Percentiles rank a stretch among this genome's conserved stretches.
Conservation (phyloP, 2,888 invertebrate species). For the Sesamia inferens region DNA sequence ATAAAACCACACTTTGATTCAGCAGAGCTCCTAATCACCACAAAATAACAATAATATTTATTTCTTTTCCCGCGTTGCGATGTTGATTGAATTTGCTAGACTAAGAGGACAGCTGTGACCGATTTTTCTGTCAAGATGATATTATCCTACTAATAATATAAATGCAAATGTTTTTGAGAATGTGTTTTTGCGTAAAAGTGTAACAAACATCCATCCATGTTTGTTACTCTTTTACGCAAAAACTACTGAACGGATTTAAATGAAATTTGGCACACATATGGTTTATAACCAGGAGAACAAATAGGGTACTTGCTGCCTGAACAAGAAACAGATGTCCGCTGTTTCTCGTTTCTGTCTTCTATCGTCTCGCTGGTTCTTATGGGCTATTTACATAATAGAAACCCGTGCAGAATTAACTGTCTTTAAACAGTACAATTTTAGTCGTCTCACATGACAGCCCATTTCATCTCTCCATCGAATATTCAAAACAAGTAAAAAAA, state of each 20-base stretch:
- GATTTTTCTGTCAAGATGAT: background rate
- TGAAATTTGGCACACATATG: too few relatives aligned
- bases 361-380: background rate
- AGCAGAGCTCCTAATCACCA: background rate
- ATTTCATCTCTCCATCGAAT: too few relatives aligned
- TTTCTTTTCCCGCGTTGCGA: background rate
- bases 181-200: too few relatives aligned
- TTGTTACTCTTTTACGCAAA: too few relatives aligned
- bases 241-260: too few relatives aligned
- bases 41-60: background rate
- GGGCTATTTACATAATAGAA: background rate
- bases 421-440: background rate
- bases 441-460: too few relatives aligned
- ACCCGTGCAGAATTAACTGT: background rate
- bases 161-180: too few relatives aligned
- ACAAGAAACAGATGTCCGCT: background rate
- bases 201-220: too few relatives aligned
- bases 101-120: background rate
- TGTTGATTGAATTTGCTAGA: background rate
- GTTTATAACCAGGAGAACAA: too few relatives aligned
- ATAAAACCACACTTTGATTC: background rate
- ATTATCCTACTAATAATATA: too few relatives aligned
- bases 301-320: background rate
- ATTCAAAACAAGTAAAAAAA: too few relatives aligned
- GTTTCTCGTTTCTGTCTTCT: too few relatives aligned